These are phyloP conservation scores for Microctenopoma stevenorrisi DNA, from an alignment of 2,797 vertebrate species.

Conservation along the genomic window DNA sequence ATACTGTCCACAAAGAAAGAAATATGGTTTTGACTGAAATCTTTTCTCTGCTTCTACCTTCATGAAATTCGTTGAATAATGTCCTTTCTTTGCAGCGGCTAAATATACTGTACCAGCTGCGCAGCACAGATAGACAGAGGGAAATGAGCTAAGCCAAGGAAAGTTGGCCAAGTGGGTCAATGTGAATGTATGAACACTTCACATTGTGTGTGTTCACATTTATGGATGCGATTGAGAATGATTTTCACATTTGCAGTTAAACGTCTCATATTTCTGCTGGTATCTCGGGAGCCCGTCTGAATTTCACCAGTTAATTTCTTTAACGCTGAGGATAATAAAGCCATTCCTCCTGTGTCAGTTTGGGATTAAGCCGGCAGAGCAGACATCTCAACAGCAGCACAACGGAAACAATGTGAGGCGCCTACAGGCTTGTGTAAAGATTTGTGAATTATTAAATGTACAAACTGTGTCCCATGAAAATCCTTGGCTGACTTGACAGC, in stretches of 20 bases:
- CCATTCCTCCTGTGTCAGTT: constrained; percentile 40
- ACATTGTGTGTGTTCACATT: too few relatives aligned
- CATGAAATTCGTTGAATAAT: constrained; percentile 35
- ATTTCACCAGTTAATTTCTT: constrained; percentile 21
- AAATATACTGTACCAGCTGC: constrained; percentile 58
- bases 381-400: background rate
- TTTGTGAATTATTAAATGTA: constrained; percentile 55
- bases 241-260: background rate
- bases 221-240: background rate
- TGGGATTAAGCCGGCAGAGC: constrained; percentile 13
- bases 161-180: constrained; percentile 69
- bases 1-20: too few relatives aligned
- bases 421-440: constrained; percentile 1
- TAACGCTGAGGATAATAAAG: constrained; percentile 13
- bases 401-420: constrained; percentile 6
- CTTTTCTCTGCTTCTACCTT: constrained; percentile 29
- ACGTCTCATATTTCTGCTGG: constrained; percentile 20
- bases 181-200: constrained; percentile 25
- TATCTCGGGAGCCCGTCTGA: background rate
- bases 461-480: constrained; percentile 44
- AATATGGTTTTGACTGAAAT: constrained; percentile 8
- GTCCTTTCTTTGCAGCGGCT: constrained; percentile 51
- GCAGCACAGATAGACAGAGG: constrained; percentile 23
- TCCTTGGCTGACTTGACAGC: constrained; percentile 49
- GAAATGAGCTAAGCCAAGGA: constrained; percentile 13